Base-by-base conservation (phyloP, 1,140 invertebrate species). In the Scylla paramamosain region DNA sequence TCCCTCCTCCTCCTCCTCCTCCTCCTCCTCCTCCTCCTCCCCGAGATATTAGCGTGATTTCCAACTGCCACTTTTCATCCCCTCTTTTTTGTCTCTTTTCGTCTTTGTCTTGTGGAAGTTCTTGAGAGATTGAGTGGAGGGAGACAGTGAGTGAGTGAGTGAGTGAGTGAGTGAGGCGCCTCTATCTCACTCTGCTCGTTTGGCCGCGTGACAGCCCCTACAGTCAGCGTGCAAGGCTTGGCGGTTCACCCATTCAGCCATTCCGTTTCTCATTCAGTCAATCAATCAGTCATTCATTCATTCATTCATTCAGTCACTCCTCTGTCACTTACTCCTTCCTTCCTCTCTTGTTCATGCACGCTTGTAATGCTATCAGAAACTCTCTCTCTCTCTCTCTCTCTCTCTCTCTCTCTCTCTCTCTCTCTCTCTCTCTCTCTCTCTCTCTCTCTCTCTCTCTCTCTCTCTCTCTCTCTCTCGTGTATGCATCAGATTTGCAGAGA, bases 1-100 rank as follows among this genome's bases (percentile, higher is more conserved):
- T 86, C 32, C 84, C 84, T 86, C 84, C 84, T 86, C 84, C 84
- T 86, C 84, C 84, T 39, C 84, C 84, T 59, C 52, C 52, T 59
- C 52, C 32, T 39, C n/a, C n/a, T 39, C 84, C 84, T 39, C 32
- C 52, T 59, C 20, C 52, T 59, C 52, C 52, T 59, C 52, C 52
- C 1, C 20, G 12, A 59, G 52, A 12, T 59, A 20, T 59, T 45
- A 31, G 16, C 84, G 16, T 29, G 20, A 31, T 29, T 28, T n/a
- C 10, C 52, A 12, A 59, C 10, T 20, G 20, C 52, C 52, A 59
- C 52, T 4, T 39, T 39, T 39, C 39, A 2, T 6, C 6, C 39
- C 6, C 39, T 39, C 39, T 39, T 6, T 39, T 39, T 6, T 39
- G 1, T 39, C 39, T 39, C 39, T 20, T 12, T 20, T 12, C 10